Percentiles rank a stretch among this genome's conserved stretches.
phyloP scores from a whole-genome alignment of 2,113 vertebrate species.

The Oreochromis spilurus region DNA sequence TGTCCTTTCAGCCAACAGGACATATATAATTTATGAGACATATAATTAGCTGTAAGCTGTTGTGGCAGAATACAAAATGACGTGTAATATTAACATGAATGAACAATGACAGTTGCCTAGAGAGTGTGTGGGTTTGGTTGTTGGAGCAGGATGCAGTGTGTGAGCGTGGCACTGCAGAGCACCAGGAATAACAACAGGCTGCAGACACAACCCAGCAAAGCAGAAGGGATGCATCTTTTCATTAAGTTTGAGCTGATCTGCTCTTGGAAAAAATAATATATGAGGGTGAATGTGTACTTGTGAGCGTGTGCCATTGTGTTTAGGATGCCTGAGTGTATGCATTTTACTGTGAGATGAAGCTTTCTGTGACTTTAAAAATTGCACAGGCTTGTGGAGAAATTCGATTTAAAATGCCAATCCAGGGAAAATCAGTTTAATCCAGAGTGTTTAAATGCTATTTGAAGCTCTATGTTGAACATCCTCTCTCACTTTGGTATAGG shows the following conservation, averaged over 20 bases:
- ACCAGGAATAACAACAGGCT: conserved; percentile 45
- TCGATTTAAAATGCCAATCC: not conserved
- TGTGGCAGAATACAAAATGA: conserved; percentile 63
- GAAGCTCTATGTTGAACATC: not conserved
- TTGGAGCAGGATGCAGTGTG: conserved; percentile 12
- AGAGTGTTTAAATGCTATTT: not conserved
- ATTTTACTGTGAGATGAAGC: not conserved
- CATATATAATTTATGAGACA: conserved; percentile 60
- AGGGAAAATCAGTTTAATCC: not conserved
- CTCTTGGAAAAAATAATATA: not conserved
- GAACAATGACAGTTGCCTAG: conserved; percentile 54
- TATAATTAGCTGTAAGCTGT: conserved; percentile 67
- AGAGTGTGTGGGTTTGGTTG: conserved; percentile 19
- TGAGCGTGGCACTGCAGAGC: conserved; percentile 39
- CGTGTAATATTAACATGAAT: conserved; percentile 59
- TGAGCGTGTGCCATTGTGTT: not conserved
- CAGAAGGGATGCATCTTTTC: not conserved
- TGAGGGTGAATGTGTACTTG: not conserved
- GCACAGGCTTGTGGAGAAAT: not conserved
- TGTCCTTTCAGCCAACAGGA: conserved; percentile 36
- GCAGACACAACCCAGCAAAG: conserved; percentile 5
- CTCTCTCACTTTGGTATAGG: not conserved
- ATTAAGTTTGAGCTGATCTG: not conserved
- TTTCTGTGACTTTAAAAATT: not conserved
- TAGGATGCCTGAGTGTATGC: not conserved